Base-by-base conservation (phyloP, 2,888 invertebrate genomes). In the Pollenia labialis region DNA sequence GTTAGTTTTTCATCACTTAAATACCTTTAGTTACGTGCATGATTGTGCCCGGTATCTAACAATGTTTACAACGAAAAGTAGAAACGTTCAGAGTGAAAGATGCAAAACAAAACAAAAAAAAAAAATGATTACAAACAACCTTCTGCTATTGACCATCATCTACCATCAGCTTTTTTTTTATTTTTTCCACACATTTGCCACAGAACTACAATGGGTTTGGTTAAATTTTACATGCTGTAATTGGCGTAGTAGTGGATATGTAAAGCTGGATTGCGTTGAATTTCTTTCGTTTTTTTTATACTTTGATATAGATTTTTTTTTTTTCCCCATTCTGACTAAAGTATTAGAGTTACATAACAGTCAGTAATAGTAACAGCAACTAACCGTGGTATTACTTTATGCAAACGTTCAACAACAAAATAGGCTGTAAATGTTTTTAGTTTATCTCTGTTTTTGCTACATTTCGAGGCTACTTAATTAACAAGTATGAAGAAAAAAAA, bases 11-110 rank as follows among this genome's bases (percentile, higher is more conserved):
- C 50, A 74, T 66, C 79, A 60, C 42, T 72, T 79, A 79, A 79
- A 79, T 66, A 77, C 44, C 50, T 84, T 66, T 44, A 66, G 64
- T 50, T 79, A 84, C 77, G 72, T 79, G 77, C 18, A 77, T 64
- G 50, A 66, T 54, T 58, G 48, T 66, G 10, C 54, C 32, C 8
- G 52, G 23, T 44, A 52, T 18, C 40, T 40, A 44, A 44, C n/a
- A 71, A 50, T 60, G 52, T 66, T 75, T 81, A 8, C 6, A 66
- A 54, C 9, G 14, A 62, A 60, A 48, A 69, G 64, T 48, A 54
- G 56, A 80, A 64, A 42, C 23, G 40, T 12, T n/a, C 8, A 9
- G 42, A 50, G 44, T 42, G 18, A 16, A 14, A 40, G 16, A 68
- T 12, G 8, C 4, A 50, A 80, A 8, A 71, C 18, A 40, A 54